Evolutionary conservation across 30 jellyfish, hydroid and myxozoan genomes (phyloP), one percentile per base, ranked within the genome.

Genomic region (Turritopsis rubra): DNA sequence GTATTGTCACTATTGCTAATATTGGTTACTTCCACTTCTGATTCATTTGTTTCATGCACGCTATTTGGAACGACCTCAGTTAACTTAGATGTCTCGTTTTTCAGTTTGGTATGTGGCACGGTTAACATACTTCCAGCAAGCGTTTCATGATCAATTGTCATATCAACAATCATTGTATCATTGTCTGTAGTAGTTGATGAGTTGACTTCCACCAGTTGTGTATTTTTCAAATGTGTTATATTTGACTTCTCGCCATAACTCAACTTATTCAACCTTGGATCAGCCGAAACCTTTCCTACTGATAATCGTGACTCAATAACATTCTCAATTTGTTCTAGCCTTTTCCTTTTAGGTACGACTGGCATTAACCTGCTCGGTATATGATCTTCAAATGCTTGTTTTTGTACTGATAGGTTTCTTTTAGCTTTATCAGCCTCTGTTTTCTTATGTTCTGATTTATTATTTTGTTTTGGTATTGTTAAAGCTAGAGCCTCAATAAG

Each of bases 401-500:
- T 23, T 31, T 65, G 28, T 1, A 18, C 73, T 27, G 27, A 24
- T 68, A 82, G 28, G 31, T 66, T 82, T n/a, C 70, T 52, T 21
- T 71, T 65, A 26, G 84, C 70, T 65, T 80, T 80, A 26, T 70
- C 75, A 24, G 71, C 52, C 21, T 29, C 54, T 20, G 30, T 22
- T 0, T 66, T 66, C 72, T 71, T 71, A 17, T 27, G 31, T 16
- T 19, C 7, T 21, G 65, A n/a, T 70, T 80, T 53, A 41, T 41
- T 41, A 41, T 5, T 5, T 29, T 29, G 52, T 52, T 66, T 82
- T 18, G 88, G 83, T 52, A 71, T 85, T 0, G 84, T 65, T 22
- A 82, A 82, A 21, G 88, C 88, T 20, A 82, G 88, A 1, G 88
- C 88, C 29, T 82, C 85, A 41, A 82, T 82, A 41, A 82, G 86